Evolutionary conservation across 2,113 vertebrate species (phyloP).

Genomic region (Nycticebus coucang): DNA sequence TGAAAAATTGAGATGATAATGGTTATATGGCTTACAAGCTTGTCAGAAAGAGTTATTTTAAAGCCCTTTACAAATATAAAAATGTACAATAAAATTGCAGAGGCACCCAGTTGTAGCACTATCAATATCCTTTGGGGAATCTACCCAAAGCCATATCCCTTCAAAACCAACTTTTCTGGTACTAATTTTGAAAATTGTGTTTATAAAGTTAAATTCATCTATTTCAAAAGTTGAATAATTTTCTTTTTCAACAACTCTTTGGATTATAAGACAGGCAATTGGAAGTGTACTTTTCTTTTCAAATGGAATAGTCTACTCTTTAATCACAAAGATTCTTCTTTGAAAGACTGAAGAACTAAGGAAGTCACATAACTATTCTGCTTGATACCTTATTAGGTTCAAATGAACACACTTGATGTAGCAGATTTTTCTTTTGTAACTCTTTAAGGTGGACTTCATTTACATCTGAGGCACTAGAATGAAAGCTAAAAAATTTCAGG

Average conservation of each 20-base stretch:
- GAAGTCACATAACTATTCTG: background rate
- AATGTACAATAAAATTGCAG: background rate
- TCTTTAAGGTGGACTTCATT: background rate
- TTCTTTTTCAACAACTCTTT: background rate
- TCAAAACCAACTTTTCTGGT: background rate
- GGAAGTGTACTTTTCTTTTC: background rate
- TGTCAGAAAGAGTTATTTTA: conserved; percentile 50
- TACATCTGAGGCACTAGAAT: background rate
- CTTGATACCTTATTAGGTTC: background rate
- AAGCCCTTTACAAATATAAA: conserved; percentile 47
- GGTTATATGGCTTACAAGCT: background rate
- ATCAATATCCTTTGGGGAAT: background rate
- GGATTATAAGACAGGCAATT: background rate
- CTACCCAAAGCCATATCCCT: background rate
- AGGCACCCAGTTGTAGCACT: background rate
- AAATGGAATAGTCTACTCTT: background rate
- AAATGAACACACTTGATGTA: background rate
- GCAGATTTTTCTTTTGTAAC: background rate
- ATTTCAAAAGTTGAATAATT: conserved; percentile 39
- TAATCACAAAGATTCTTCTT: conserved; percentile 28
- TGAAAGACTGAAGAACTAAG: background rate
- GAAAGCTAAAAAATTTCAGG: background rate
- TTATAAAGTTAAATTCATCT: conserved; percentile 11
- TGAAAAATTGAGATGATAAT: background rate
- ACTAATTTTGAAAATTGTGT: background rate